Percentiles rank a stretch among this genome's conserved stretches.
phyloP scores from a whole-genome alignment of 2,113 vertebrate genomes.

The Malurus cyaneus region DNA sequence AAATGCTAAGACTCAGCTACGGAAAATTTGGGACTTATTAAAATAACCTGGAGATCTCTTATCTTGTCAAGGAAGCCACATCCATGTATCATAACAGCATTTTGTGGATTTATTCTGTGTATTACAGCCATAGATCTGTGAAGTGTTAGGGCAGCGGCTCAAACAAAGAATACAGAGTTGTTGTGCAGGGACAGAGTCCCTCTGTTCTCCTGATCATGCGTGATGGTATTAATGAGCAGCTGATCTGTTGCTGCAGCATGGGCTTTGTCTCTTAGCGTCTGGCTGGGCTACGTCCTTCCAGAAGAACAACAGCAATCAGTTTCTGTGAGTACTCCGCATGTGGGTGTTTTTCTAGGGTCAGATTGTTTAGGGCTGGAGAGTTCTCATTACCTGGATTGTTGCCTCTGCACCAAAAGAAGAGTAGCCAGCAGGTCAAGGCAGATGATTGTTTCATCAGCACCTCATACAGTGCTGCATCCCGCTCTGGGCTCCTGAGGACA shows the following conservation, averaged over 20 bases:
- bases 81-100: neutral
- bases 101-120: neutral
- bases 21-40: neutral
- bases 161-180: neutral
- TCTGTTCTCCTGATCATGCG: neutral
- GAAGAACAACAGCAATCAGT: accelerated
- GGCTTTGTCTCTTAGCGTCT: neutral
- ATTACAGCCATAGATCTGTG: neutral
- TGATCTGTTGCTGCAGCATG: neutral
- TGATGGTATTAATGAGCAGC: neutral
- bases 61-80: neutral
- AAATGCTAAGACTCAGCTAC: neutral
- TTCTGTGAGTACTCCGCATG: neutral
- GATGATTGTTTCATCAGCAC: neutral
- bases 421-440: neutral
- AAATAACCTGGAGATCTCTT: neutral
- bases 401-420: neutral
- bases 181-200: neutral
- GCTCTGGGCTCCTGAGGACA: neutral
- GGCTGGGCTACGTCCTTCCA: neutral
- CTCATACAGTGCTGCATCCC: neutral
- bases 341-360: neutral
- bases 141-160: neutral
- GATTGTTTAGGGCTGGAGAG: neutral
- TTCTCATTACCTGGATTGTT: neutral